Base-by-base conservation (phyloP, 35 echinoderm and acorn worm species). In the Patiria miniata region DNA sequence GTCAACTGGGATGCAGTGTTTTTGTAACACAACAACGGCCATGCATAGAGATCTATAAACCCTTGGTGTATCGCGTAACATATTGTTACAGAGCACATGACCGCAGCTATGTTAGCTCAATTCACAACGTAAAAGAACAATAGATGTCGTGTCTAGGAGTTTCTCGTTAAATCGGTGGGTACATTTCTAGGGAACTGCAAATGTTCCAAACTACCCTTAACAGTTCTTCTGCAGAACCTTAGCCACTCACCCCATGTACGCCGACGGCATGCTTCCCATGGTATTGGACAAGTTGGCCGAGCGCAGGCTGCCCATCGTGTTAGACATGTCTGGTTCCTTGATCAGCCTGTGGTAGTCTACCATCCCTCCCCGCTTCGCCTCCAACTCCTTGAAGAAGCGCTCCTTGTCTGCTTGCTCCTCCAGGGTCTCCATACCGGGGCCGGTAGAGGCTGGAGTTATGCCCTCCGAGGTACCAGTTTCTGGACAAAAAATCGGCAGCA, bases 351-450 rank as follows among this genome's bases (percentile, higher is more conserved):
- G 40, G 29, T 92, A 99, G 36, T 99, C 96, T 1, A 98, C 50
- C 7, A 54, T 69, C 8, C 88, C 83, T 16, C 88, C 89, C 4
- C 81, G 78, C 54, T 94, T 94, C 19, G 88, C 96, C 39, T 98
- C 96, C 61, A 98, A 79, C 52, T 98, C 92, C 57, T 89, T 91
- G 65, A 94, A 98, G 89, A 98, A 98, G 7, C 82, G 61, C 14
- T 87, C 89, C 83, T 98, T 98, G 85, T 98, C 96, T 55, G 89
- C 96, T 80, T 91, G 79, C 60, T 98, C 96, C 51, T 94, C 96
- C 23, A 98, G 28, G 15, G 96, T 98, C 36, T 98, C 96, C 15
- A 77, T 52, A 12, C 96, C 96, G 29, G 96, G 96, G 9, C 96
- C 95, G 22, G 91, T 93, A 18, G 91, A 93, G 29, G 57, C 85